These are phyloP conservation scores for Rhagonycha fulva DNA, from an alignment of 2,888 invertebrate species.

Conservation along the genomic window DNA sequence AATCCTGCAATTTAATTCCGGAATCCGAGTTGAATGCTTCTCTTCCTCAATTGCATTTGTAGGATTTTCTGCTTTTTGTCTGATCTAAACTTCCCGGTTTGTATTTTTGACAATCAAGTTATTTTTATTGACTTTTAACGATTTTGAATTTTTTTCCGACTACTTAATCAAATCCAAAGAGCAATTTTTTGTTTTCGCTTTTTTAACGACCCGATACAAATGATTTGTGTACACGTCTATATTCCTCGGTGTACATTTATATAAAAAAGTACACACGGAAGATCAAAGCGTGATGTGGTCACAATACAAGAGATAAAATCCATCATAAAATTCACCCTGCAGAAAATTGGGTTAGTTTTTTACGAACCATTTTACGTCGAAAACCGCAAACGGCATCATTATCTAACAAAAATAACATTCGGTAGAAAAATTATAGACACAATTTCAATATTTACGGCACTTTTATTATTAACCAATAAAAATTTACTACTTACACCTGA, in stretches of 20 bases:
- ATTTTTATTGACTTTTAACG: not conserved
- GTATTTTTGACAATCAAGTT: not conserved
- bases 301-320: conserved; percentile 20
- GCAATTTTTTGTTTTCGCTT: not conserved
- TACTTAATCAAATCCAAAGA: not conserved
- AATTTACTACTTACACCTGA: conserved; percentile 16
- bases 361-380: conserved; percentile 20
- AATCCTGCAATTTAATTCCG: conserved; percentile 22
- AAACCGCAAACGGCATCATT: conserved; percentile 21
- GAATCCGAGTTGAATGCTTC: conserved; percentile 18
- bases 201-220: not conserved
- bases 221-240: not conserved
- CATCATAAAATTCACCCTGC: conserved; percentile 20
- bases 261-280: conserved; percentile 5
- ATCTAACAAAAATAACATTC: conserved; percentile 15
- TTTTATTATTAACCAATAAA: conserved; percentile 8
- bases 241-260: not conserved
- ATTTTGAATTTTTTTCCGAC: not conserved
- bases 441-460: conserved; percentile 18
- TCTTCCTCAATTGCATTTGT: conserved; percentile 19
- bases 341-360: conserved; percentile 26
- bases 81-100: not conserved
- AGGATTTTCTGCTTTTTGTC: conserved; percentile 17
- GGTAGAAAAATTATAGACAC: conserved; percentile 17
- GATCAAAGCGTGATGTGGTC: conserved; percentile 16